Evolutionary conservation across 1,140 invertebrate genomes (phyloP), one percentile per base, ranked within the genome.

Genomic region (Drosophila busckii): DNA sequence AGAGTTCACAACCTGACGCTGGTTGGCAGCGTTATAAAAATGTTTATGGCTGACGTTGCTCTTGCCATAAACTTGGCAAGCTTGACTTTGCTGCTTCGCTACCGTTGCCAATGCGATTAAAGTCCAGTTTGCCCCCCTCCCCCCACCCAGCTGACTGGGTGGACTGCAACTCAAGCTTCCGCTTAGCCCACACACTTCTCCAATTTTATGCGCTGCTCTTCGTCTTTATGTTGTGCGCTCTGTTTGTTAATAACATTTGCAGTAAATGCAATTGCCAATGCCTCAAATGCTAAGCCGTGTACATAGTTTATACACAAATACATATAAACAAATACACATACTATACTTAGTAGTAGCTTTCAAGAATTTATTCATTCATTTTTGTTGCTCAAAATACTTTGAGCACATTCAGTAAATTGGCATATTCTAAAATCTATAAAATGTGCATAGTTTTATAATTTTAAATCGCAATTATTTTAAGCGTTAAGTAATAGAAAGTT

Each of bases 31-130:
- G 67, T 54, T 70, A 70, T 70, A 70, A 70, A 70, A 70, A 70
- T 70, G 67, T 70, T 70, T 70, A 70, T 70, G 42, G 68, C 68
- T 65, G 67, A 70, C 68, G 61, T 70, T 70, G n/a, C n/a, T 70
- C 67, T 61, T 70, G 60, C 48, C 68, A 70, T 70, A 70, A 70
- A 70, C 59, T 70, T n/a, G n/a, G 68, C 42, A 46, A 60, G 64
- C 53, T 65, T 70, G 68, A 40, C 65, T 26, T 23, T 20, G 40
- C 12, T 9, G 15, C n/a, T 42, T 29, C 28, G 48, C 66, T 70
- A 70, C 67, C 53, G 67, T 70, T 70, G 59, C 60, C 65, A 69
- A 63, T 69, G 66, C 45, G 58, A 69, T 69, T 69, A 66, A 48
- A 50, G 58, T 56, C 52, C 23, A 16, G 28, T 20, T 8, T 8